phyloP scores from a whole-genome alignment of 2,113 vertebrate genomes.

The Hemichromis elongatus region DNA sequence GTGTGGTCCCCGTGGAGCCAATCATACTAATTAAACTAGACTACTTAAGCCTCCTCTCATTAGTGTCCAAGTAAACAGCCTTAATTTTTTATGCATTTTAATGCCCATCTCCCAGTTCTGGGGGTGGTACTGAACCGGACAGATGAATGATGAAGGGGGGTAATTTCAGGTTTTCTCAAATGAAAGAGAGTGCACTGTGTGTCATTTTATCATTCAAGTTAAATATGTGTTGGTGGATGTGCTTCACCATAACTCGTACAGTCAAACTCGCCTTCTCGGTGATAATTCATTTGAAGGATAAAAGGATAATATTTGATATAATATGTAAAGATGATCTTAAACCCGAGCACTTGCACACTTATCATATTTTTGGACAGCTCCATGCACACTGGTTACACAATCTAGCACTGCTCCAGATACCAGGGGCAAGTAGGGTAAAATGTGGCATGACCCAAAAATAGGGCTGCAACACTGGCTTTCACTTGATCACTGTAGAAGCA shows the following conservation, averaged over 20 bases:
- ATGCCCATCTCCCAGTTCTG: constrained; percentile 80
- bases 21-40: constrained; percentile 73
- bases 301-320: not conserved
- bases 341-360: not conserved
- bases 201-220: constrained; percentile 31
- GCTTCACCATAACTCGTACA: not conserved
- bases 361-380: constrained; percentile 14
- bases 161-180: constrained; percentile 40
- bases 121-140: constrained; percentile 16
- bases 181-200: constrained; percentile 12
- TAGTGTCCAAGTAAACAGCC: constrained; percentile 85
- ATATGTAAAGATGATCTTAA: constrained; percentile 6
- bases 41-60: constrained; percentile 78
- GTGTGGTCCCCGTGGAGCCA: constrained; percentile 60
- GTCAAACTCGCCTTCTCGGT: not conserved
- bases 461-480: constrained; percentile 31
- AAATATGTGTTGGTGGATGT: constrained; percentile 35
- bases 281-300: not conserved
- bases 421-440: constrained; percentile 55
- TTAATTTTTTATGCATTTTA: constrained; percentile 89
- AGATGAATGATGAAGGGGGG: constrained; percentile 29
- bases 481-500: constrained; percentile 39
- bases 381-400: constrained; percentile 33
- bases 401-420: constrained; percentile 45
- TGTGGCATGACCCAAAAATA: constrained; percentile 57